A percentile compares a stretch with the other conserved stretches of the same genome.
Evolutionary conservation across 2,888 invertebrate genomes (phyloP).

Genomic region (Prionchulus punctatus): DNA sequence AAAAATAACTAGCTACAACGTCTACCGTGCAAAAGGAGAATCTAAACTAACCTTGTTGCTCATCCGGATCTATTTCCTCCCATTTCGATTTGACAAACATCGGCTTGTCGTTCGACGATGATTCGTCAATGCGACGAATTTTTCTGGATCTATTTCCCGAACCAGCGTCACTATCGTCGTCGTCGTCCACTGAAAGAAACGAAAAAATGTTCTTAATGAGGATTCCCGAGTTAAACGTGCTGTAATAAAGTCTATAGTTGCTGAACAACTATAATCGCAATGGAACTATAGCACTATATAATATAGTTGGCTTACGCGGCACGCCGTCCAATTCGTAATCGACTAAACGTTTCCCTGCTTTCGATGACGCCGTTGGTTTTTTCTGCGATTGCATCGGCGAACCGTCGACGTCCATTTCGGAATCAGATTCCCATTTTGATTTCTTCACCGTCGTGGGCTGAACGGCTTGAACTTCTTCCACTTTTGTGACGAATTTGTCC

Average conservation of each 20-base stretch:
- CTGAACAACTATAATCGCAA: no score
- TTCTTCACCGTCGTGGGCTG: slow-evolving; percentile 43
- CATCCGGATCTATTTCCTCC: slow-evolving; percentile 84
- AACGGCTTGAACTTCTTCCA: slow-evolving; percentile 24
- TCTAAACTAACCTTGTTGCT: slow-evolving; percentile 40
- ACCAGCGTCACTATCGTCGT: slow-evolving; percentile 45
- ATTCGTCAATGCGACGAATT: slow-evolving; percentile 36
- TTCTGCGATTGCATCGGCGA: neutral
- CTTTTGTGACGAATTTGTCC: no score
- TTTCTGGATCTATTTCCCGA: neutral
- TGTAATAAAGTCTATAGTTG: no score
- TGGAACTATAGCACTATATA: no score
- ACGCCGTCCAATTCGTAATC: slow-evolving; percentile 54
- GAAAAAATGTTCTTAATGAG: neutral
- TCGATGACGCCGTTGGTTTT: neutral
- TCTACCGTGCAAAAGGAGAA: neutral
- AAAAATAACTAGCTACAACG: slow-evolving; percentile 36
- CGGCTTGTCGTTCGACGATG: slow-evolving; percentile 19
- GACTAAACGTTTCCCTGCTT: slow-evolving; percentile 21
- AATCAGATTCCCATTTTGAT: no score
- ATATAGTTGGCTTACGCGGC: slow-evolving; percentile 39
- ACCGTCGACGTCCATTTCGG: no score
- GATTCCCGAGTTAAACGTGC: no score
- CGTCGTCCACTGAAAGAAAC: slow-evolving; percentile 27
- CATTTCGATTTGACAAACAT: slow-evolving; percentile 71